Conservation (phyloP, 2,113 vertebrate species). For the Notiomystis cincta region DNA sequence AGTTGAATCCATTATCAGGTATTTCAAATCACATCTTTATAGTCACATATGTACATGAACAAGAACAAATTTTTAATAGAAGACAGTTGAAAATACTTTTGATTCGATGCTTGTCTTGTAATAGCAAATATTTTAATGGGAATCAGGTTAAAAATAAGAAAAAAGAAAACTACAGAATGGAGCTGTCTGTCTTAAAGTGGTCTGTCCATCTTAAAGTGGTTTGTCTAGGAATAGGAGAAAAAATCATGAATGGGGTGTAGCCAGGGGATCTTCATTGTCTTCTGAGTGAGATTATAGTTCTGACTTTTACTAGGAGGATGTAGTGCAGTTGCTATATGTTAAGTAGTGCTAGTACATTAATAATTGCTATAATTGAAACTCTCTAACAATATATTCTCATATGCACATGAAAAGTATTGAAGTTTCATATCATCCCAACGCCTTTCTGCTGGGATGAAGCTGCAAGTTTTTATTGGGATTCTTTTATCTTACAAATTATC, state of each 20-base stretch:
- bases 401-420: not conserved
- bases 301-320: not conserved
- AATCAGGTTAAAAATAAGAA: not conserved
- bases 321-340: not conserved
- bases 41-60: not conserved
- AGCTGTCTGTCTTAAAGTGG: not conserved
- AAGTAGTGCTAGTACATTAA: not conserved
- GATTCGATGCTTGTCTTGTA: not conserved
- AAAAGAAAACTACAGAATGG: not conserved
- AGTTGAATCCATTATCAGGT: not conserved
- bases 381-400: not conserved
- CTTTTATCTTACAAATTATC: not conserved
- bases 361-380: not conserved
- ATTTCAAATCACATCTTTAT: not conserved
- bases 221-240: not conserved
- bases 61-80: not conserved
- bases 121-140: not conserved
- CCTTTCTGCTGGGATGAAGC: not conserved
- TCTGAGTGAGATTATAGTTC: not conserved
- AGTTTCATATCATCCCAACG: not conserved
- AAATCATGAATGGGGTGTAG: accelerated
- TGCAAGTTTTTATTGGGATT: not conserved
- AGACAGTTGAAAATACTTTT: not conserved
- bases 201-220: not conserved
- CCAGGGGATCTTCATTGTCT: not conserved